A percentile compares a stretch with the other conserved stretches of the same genome.
These are phyloP conservation scores for Macrotis lagotis DNA, from an alignment of 2,113 vertebrate species.

Conservation along the genomic window DNA sequence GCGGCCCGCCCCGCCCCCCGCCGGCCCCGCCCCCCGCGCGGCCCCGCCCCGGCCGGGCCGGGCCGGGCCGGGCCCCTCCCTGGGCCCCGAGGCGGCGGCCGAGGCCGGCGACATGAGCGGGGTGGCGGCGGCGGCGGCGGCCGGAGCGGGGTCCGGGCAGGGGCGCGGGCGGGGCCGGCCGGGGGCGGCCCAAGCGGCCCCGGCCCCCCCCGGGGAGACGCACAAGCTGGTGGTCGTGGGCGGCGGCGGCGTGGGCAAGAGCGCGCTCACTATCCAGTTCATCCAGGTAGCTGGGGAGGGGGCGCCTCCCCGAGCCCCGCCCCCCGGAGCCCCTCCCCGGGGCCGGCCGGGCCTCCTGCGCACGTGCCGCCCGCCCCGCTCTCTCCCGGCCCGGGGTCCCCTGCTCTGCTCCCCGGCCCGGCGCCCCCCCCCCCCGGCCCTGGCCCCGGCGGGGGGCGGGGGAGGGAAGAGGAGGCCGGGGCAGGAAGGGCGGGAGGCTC, in stretches of 20 bases:
- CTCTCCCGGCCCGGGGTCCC: background rate
- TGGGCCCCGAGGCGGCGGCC: conserved; percentile 55
- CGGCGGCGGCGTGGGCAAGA: conserved; percentile 85
- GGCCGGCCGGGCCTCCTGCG: no score
- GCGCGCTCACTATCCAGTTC: conserved; percentile 85
- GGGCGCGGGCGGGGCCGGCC: conserved; percentile 75
- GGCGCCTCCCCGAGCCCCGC: background rate
- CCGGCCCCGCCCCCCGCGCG: conserved; percentile 46
- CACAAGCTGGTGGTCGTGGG: conserved; percentile 86
- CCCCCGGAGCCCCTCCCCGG: background rate
- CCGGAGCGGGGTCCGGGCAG: conserved; percentile 73
- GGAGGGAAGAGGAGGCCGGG: conserved; percentile 44
- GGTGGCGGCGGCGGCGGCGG: background rate
- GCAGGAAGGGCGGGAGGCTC: conserved; percentile 67
- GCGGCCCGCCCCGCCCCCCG: conserved; percentile 47
- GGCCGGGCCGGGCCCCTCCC: conserved; percentile 44
- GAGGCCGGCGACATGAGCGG: conserved; percentile 78
- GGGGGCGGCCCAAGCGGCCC: conserved; percentile 73
- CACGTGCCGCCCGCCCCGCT: background rate
- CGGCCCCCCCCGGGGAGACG: conserved; percentile 80
- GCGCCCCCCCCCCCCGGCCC: no score
- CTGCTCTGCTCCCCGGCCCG: background rate
- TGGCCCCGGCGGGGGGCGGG: conserved; percentile 29
- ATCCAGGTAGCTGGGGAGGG: conserved; percentile 81
- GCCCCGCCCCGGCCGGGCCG: conserved; percentile 38